Conservation (phyloP, 2,113 vertebrate genomes). For the Oophaga pumilio region DNA sequence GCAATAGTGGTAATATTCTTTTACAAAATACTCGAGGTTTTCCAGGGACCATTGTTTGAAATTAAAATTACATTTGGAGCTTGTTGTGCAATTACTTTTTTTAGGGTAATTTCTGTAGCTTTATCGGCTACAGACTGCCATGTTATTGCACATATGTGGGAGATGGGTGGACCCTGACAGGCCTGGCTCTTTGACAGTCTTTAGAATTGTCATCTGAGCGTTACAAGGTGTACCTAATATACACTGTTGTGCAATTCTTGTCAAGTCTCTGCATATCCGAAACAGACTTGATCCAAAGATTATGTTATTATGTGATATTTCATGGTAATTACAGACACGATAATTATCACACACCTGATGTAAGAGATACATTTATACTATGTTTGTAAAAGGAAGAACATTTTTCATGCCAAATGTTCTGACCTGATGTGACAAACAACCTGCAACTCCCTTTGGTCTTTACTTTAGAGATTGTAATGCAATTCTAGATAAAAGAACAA, state of each 20-base stretch:
- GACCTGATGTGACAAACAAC: slow-evolving; percentile 9
- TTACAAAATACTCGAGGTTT: too few species aligned
- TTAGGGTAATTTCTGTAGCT: not conserved
- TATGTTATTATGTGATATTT: not conserved
- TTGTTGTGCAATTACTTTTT: not conserved
- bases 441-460: not conserved
- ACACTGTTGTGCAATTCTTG: not conserved
- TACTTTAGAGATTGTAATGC: not conserved
- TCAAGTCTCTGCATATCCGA: not conserved
- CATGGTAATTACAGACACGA: not conserved
- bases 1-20: too few species aligned
- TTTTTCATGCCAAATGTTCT: not conserved
- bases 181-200: not conserved
- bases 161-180: not conserved
- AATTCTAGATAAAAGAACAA: slow-evolving; percentile 6
- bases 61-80: too few species aligned
- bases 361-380: not conserved
- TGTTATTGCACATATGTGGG: not conserved
- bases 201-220: not conserved
- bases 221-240: not conserved
- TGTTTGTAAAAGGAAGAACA: not conserved
- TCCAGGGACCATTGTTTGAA: too few species aligned
- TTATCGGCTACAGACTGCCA: not conserved
- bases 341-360: not conserved
- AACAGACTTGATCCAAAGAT: slow-evolving; percentile 1